Evolutionary conservation across 2,797 vertebrate species (phyloP).

Genomic region (Coendou prehensilis): DNA sequence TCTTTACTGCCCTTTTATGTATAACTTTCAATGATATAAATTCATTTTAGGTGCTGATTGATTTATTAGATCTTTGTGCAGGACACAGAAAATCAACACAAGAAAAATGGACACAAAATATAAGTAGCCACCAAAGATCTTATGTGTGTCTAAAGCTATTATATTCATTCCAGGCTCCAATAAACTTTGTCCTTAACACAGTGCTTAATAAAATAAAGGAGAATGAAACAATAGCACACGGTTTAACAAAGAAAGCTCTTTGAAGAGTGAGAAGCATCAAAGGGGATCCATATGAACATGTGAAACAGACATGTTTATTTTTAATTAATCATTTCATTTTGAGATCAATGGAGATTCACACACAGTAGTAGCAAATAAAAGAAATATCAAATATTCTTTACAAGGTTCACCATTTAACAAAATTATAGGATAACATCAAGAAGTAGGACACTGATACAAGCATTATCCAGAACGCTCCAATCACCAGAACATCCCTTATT

Average conservation of each 20-base stretch:
- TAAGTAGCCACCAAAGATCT: conserved; percentile 24
- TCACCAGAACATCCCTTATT: accelerated
- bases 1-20: background rate
- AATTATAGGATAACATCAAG: background rate
- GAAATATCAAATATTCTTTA: background rate
- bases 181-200: background rate
- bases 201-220: background rate
- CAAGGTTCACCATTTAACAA: background rate
- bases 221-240: background rate
- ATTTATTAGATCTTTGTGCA: conserved; percentile 70
- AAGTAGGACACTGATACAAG: accelerated
- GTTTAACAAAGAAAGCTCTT: background rate
- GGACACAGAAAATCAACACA: conserved; percentile 73
- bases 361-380: background rate
- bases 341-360: background rate
- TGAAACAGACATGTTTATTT: background rate
- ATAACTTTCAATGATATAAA: background rate
- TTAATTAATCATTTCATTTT: background rate
- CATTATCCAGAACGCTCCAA: background rate
- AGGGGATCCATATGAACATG: background rate
- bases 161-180: background rate
- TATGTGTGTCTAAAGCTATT: background rate
- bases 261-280: background rate
- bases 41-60: conserved; percentile 67
- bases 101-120: conserved; percentile 70